phyloP scores from a whole-genome alignment of 1,140 invertebrate species.

The Limonius californicus region DNA sequence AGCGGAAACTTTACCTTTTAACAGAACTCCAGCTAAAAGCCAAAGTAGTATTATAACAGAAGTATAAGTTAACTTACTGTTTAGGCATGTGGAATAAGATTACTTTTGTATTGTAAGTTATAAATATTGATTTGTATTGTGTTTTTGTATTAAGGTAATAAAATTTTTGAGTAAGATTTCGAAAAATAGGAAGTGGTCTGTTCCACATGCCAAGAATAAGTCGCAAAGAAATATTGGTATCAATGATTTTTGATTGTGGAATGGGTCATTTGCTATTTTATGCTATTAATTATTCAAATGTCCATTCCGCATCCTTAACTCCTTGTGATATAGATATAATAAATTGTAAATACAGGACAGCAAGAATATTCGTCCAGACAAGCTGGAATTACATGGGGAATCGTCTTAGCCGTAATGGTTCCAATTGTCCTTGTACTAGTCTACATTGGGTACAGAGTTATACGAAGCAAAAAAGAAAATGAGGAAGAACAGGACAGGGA shows the following conservation, averaged over 20 bases:
- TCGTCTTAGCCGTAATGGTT: slow-evolving; percentile 69
- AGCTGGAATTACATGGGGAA: slow-evolving; percentile 70
- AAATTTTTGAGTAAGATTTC: slow-evolving; percentile 3
- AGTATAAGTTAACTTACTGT: slow-evolving; percentile 25
- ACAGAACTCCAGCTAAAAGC: slow-evolving; percentile 21
- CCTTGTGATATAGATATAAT: not conserved
- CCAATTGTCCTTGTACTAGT: slow-evolving; percentile 69
- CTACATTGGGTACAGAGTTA: slow-evolving; percentile 64
- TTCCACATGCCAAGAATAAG: slow-evolving; percentile 35
- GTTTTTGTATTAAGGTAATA: slow-evolving; percentile 14
- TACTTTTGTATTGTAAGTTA: slow-evolving; percentile 15
- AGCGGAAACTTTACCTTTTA: slow-evolving; percentile 1
- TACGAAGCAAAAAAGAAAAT: slow-evolving; percentile 53
- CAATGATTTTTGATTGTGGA: slow-evolving; percentile 30
- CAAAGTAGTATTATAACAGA: slow-evolving; percentile 39
- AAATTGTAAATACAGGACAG: slow-evolving; percentile 54
- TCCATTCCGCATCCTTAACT: slow-evolving; percentile 20
- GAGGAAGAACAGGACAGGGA: slow-evolving; percentile 50
- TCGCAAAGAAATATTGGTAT: slow-evolving; percentile 16
- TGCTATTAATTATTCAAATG: slow-evolving; percentile 20
- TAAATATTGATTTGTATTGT: slow-evolving; percentile 2
- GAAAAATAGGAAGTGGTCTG: slow-evolving; percentile 17
- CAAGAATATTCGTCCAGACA: slow-evolving; percentile 74
- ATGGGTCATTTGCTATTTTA: slow-evolving; percentile 30
- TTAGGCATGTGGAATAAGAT: slow-evolving; percentile 26